phyloP scores from a whole-genome alignment of 2,888 invertebrate genomes.

The Andrena marginata region DNA sequence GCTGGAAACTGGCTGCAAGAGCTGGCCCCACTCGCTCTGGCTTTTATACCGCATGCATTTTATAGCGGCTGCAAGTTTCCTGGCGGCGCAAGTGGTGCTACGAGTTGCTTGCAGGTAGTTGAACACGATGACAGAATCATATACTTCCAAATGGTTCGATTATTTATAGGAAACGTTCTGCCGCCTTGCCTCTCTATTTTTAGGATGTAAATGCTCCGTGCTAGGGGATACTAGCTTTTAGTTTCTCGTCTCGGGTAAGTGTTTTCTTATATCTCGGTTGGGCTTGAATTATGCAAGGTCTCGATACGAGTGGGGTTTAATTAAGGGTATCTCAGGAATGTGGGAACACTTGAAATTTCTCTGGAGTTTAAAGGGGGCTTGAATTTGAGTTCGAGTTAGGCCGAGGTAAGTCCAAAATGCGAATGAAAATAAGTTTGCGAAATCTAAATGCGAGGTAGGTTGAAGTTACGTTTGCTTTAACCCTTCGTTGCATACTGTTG shows the following conservation, averaged over 20 bases:
- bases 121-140: conserved; percentile 24
- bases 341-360: no score
- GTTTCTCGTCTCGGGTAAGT: background rate
- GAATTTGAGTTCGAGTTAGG: no score
- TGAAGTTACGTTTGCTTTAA: no score
- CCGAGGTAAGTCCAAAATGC: no score
- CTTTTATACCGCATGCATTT: conserved; percentile 71
- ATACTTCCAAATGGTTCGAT: conserved; percentile 25
- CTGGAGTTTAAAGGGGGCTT: no score
- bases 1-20: conserved; percentile 19
- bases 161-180: conserved; percentile 19
- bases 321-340: no score
- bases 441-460: no score
- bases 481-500: no score
- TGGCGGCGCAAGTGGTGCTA: conserved; percentile 9
- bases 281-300: background rate
- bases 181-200: conserved; percentile 8
- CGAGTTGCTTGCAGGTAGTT: background rate
- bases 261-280: background rate
- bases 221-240: background rate
- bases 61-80: conserved; percentile 57
- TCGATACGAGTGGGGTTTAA: no score
- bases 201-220: conserved; percentile 1
- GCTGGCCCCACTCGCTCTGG: conserved; percentile 13
- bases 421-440: no score